Conservation (phyloP, 2,797 vertebrate species). For the Ambastaia sidthimunki region DNA sequence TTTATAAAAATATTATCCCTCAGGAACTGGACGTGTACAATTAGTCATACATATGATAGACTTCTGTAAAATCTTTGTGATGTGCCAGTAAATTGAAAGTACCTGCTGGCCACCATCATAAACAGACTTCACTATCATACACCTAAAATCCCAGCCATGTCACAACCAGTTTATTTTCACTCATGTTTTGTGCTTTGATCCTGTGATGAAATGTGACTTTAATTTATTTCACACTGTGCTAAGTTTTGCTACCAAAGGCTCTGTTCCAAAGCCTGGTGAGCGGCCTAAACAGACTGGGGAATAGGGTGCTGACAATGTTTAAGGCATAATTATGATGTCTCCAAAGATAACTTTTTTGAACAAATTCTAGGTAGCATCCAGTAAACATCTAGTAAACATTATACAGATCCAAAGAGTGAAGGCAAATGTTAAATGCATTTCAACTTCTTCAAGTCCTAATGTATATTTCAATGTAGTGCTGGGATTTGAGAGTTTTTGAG, state of each 20-base stretch:
- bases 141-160: neutral
- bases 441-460: too few species aligned
- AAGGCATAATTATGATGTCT: too few species aligned
- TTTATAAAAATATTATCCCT: constrained; percentile 29
- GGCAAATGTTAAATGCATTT: neutral
- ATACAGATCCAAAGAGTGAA: neutral
- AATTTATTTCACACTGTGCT: neutral
- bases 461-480: neutral
- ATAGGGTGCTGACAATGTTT: too few species aligned
- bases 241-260: neutral
- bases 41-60: constrained; percentile 44
- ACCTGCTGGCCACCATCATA: constrained; percentile 21
- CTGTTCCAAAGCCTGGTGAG: neutral
- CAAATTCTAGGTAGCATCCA: neutral
- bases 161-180: constrained; percentile 22
- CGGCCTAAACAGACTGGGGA: neutral
- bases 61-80: constrained; percentile 37
- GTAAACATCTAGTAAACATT: neutral
- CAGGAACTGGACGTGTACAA: constrained; percentile 35
- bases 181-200: constrained; percentile 24
- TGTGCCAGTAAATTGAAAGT: constrained; percentile 11
- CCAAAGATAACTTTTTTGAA: neutral
- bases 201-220: constrained; percentile 25
- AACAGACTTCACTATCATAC: constrained; percentile 25
- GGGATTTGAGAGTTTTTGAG: neutral